Evolutionary conservation across 2,797 vertebrate species (phyloP), one percentile per base, ranked within the genome.

Genomic region (Centropyge bicolor): DNA sequence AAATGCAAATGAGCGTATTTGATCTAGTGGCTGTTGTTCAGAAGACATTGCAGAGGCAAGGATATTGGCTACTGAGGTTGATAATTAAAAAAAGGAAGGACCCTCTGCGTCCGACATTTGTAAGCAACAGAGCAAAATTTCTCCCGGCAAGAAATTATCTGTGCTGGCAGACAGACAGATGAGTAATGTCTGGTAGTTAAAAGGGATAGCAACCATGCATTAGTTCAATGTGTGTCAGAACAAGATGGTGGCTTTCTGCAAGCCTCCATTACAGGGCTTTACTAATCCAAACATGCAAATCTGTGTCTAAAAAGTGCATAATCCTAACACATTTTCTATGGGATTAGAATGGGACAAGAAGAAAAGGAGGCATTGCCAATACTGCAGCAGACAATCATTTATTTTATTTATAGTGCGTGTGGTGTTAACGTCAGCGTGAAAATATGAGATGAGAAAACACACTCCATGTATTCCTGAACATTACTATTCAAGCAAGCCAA

Each of bases 281-380:
- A 78, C 90, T 90, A 91, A 94, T 93, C 86, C 88, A 87, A 86
- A 90, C 88, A 91, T 88, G 89, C 83, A 93, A 90, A 93, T 91
- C 79, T 85, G 76, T 83, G 80, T 88, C 68, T 83, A 80, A 91
- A 90, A 89, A 86, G 78, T 90, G 71, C 62, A 72, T 91, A 89
- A 92, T 92, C 91, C 88, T 55, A 68, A 81, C 62, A 80, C 71
- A 78, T 19, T 86, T 88, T 90, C 51, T 60, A 82, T 83, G 62
- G 81, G 72, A 89, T 86, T 89, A 85, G 60, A 56, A 84, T 64
- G 67, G 24, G 60, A 51, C 60, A 68, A 71, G 36, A 76, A 66
- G 63, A 77, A 86, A 69, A 76, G 27, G 54, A 69, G 54, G 52
- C 55, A 55, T 71, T 83, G 60, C 64, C 81, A 70, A 49, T 13